Percentiles rank a stretch among this genome's conserved stretches.
These are phyloP conservation scores for Cryptotis parvus DNA, from an alignment of 2,113 vertebrate species.

Conservation along the genomic window DNA sequence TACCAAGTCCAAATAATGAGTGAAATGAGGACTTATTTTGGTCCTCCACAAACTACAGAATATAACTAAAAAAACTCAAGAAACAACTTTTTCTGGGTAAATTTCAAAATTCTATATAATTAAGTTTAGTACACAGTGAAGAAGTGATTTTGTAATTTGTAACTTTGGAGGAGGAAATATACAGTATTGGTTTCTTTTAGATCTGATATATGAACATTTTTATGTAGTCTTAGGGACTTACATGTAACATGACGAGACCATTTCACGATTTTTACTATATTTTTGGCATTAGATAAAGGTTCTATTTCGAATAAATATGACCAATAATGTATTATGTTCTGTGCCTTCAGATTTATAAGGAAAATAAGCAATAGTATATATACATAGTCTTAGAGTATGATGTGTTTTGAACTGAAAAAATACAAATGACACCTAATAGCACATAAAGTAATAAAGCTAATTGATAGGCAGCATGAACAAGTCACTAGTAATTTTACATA, in stretches of 20 bases:
- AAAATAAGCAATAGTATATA: not conserved
- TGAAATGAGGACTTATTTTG: not conserved
- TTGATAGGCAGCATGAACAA: not conserved
- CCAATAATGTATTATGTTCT: not conserved
- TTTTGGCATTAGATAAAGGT: not conserved
- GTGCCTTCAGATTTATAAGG: not conserved
- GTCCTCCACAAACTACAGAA: not conserved
- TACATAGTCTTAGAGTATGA: not conserved
- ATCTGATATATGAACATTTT: rapidly evolving
- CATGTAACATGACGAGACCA: not conserved
- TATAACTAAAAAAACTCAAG: not conserved
- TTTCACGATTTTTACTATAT: not conserved
- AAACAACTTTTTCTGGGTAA: not conserved
- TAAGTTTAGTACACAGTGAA: too few relatives aligned
- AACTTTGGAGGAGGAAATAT: rapidly evolving
- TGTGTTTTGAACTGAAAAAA: not conserved
- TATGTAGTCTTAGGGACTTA: not conserved
- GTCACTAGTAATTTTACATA: not conserved
- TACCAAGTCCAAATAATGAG: not conserved
- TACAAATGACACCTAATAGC: not conserved
- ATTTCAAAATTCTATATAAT: not conserved
- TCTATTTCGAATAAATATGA: not conserved
- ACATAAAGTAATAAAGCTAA: not conserved
- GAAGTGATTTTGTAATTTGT: not conserved
- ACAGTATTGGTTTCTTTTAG: not conserved